Evolutionary conservation across 2,797 vertebrate genomes (phyloP).

Genomic region (Sternotherus odoratus): DNA sequence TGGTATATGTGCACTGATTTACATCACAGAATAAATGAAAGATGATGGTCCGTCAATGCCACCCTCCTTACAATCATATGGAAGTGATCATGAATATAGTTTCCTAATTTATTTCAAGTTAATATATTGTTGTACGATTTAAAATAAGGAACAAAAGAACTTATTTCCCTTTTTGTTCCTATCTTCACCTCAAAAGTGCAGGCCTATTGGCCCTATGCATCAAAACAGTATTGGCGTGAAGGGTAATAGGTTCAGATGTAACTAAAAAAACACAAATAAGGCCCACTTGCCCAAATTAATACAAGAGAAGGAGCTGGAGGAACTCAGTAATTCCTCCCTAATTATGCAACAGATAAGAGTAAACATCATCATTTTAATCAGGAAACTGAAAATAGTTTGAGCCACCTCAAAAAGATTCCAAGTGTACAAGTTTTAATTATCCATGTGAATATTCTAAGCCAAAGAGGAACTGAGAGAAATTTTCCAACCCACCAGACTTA

Average conservation of each 20-base stretch:
- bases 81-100: neutral
- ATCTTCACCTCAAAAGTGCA: too few relatives aligned
- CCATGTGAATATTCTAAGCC: neutral
- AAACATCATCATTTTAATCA: neutral
- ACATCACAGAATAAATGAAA: neutral
- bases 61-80: neutral
- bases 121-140: neutral
- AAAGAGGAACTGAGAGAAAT: neutral
- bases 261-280: neutral
- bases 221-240: neutral
- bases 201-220: too few relatives aligned
- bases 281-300: neutral
- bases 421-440: slow-evolving; percentile 4
- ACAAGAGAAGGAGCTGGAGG: neutral
- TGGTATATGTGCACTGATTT: neutral
- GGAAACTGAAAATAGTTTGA: neutral
- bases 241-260: neutral
- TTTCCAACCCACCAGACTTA: neutral
- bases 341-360: neutral
- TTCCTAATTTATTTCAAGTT: neutral
- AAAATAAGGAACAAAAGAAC: neutral
- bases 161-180: neutral
- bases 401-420: neutral
- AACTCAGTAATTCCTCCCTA: neutral
- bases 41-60: neutral